phyloP scores from a whole-genome alignment of 2,113 vertebrate genomes.

The Plecotus auritus region DNA sequence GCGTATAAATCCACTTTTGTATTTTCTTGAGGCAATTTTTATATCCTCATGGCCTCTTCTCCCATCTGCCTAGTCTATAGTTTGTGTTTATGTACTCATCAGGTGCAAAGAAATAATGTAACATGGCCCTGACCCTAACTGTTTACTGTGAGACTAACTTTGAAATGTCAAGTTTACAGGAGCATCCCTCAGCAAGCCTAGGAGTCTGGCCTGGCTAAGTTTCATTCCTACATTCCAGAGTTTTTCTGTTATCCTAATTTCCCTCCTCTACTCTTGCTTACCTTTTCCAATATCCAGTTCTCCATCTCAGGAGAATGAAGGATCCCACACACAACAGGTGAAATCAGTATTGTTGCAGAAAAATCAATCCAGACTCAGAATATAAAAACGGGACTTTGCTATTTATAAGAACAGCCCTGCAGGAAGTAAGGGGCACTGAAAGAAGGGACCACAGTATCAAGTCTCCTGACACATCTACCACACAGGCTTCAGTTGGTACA shows the following conservation, averaged over 20 bases:
- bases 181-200: background rate
- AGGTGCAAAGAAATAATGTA: background rate
- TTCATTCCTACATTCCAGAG: background rate
- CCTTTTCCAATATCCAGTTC: background rate
- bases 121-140: background rate
- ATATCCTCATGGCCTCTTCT: background rate
- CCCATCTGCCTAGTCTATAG: background rate
- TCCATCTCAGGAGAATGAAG: background rate
- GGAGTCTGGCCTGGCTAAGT: background rate
- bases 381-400: background rate
- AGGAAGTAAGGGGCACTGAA: background rate
- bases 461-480: background rate
- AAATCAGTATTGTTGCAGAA: background rate
- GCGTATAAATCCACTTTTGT: background rate
- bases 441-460: background rate
- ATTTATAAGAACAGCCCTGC: background rate
- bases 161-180: background rate
- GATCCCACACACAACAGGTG: background rate
- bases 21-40: background rate
- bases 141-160: background rate
- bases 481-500: background rate
- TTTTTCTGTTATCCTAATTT: background rate
- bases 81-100: background rate
- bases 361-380: background rate
- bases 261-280: background rate